These are phyloP conservation scores for Eurosta solidaginis DNA, from an alignment of 1,140 invertebrate species.

Conservation along the genomic window DNA sequence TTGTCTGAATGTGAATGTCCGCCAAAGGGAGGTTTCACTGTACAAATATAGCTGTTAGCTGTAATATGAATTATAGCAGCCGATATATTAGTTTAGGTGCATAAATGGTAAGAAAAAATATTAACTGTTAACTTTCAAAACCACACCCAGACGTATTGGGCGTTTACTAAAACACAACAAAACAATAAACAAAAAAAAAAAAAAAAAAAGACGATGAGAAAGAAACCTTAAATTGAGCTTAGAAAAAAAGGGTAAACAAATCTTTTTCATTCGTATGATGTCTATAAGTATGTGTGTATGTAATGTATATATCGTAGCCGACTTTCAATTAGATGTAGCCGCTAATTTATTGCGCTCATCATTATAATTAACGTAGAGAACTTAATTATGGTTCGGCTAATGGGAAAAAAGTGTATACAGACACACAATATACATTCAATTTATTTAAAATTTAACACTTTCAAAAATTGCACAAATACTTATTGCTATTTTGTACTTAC, in stretches of 20 bases:
- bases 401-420: background rate
- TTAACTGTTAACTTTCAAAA: constrained; percentile 30
- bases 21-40: too few relatives aligned
- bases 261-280: background rate
- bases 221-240: background rate
- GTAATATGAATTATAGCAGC: too few relatives aligned
- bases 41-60: too few relatives aligned
- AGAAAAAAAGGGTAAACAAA: constrained; percentile 4
- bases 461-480: too few relatives aligned
- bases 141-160: constrained; percentile 9
- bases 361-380: constrained; percentile 32
- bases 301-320: background rate
- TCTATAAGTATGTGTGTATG: background rate
- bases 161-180: background rate
- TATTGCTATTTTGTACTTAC: too few relatives aligned
- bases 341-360: constrained; percentile 28
- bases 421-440: background rate
- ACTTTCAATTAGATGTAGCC: constrained; percentile 24
- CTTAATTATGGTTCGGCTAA: constrained; percentile 27
- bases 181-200: background rate
- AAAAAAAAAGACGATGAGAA: background rate
- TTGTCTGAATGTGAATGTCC: too few relatives aligned
- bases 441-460: background rate
- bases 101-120: constrained; percentile 28
- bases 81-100: too few relatives aligned